A percentile compares a stretch with the other conserved stretches of the same genome.
Evolutionary conservation across 2,113 vertebrate species (phyloP).

Genomic region (Scartelaos histophorus): DNA sequence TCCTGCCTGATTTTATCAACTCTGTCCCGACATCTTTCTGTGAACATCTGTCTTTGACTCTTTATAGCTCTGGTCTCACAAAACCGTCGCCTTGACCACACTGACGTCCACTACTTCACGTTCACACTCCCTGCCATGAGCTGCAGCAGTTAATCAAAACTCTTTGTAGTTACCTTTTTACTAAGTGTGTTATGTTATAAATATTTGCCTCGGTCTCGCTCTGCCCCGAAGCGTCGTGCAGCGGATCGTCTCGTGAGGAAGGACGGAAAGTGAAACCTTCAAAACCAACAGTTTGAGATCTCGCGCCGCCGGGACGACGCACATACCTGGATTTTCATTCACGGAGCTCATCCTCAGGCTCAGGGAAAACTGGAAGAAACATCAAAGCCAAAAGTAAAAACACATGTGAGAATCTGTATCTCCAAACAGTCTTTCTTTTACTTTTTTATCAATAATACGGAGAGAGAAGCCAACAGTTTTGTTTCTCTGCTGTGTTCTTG

Average conservation of each 20-base stretch:
- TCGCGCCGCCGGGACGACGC: not conserved
- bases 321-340: not conserved
- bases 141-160: not conserved
- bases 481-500: too few relatives aligned
- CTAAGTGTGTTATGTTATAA: too few relatives aligned
- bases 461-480: too few relatives aligned
- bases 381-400: not conserved
- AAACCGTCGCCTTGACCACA: slow-evolving; percentile 33
- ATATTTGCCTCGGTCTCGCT: not conserved
- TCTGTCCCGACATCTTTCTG: slow-evolving; percentile 44
- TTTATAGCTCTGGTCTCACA: slow-evolving; percentile 22
- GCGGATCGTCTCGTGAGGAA: not conserved
- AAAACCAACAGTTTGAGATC: not conserved
- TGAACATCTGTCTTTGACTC: slow-evolving; percentile 50
- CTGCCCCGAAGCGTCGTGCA: not conserved
- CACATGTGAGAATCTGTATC: not conserved
- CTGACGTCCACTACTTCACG: slow-evolving; percentile 21
- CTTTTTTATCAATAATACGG: not conserved
- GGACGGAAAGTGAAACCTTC: not conserved
- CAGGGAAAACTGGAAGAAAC: not conserved
- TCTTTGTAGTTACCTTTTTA: too few relatives aligned
- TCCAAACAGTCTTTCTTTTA: not conserved
- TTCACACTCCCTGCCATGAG: not conserved
- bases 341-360: not conserved
- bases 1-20: slow-evolving; percentile 41